Conservation (phyloP, 2,113 vertebrate genomes). For the Cichladusa arquata region DNA sequence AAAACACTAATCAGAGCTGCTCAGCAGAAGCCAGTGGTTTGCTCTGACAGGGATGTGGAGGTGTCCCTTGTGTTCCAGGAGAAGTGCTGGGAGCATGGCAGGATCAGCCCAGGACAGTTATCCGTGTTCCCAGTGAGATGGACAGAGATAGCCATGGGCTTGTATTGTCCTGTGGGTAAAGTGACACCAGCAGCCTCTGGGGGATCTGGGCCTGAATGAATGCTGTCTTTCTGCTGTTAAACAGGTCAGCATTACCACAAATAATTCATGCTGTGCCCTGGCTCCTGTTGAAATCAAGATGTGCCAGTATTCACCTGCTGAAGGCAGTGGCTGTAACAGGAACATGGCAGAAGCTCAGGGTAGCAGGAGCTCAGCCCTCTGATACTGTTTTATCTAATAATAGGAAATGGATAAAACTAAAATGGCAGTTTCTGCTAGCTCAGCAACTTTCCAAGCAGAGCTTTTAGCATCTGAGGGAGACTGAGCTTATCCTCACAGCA, state of each 20-base stretch:
- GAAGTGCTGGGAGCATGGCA: neutral
- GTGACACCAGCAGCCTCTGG: slow-evolving; percentile 17
- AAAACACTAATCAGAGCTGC: neutral
- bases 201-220: neutral
- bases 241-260: slow-evolving; percentile 37
- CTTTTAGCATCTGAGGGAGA: neutral
- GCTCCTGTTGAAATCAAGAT: neutral
- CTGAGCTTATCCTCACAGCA: neutral
- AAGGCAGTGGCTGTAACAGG: neutral
- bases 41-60: neutral
- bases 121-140: neutral
- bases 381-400: neutral
- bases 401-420: neutral
- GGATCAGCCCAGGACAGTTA: neutral
- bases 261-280: slow-evolving; percentile 51
- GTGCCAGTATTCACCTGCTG: neutral
- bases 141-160: neutral
- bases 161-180: neutral
- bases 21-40: neutral
- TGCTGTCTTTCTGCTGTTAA: slow-evolving; percentile 34
- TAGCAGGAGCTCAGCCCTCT: neutral
- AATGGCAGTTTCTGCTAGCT: neutral
- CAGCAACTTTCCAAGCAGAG: slow-evolving; percentile 4
- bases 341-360: neutral
- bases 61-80: neutral